phyloP scores from a whole-genome alignment of 2,113 vertebrate species.

The Sialia sialis region DNA sequence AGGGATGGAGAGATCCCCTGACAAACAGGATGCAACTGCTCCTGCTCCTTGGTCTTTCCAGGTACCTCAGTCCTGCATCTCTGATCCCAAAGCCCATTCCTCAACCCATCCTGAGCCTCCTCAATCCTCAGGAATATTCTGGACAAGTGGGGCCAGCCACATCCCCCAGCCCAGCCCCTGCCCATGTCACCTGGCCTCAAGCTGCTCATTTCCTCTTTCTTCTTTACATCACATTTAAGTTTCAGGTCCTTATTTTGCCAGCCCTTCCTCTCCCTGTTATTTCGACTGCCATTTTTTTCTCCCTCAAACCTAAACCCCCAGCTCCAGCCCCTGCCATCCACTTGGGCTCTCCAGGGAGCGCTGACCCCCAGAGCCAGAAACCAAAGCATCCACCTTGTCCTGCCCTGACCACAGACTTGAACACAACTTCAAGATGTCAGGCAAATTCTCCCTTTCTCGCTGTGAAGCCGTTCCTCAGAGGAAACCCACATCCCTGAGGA shows the following conservation, averaged over 20 bases:
- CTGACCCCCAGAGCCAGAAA: accelerated
- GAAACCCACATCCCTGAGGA: neutral
- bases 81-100: neutral
- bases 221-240: neutral
- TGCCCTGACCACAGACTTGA: neutral
- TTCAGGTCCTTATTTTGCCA: constrained; percentile 24
- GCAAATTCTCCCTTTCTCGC: neutral
- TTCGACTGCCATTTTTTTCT: neutral
- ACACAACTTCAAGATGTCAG: neutral
- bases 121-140: accelerated
- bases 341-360: neutral
- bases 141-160: neutral
- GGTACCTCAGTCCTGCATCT: neutral
- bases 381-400: neutral
- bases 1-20: neutral
- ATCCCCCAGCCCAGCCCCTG: neutral
- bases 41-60: neutral
- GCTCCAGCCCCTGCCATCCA: neutral
- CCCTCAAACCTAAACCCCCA: neutral
- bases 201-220: constrained; percentile 26
- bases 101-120: neutral
- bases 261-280: neutral
- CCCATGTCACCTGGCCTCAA: neutral
- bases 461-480: neutral
- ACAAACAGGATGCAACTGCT: neutral